These are phyloP conservation scores for Drosophila pseudoananassae DNA, from an alignment of 1,140 invertebrate species.

Conservation along the genomic window DNA sequence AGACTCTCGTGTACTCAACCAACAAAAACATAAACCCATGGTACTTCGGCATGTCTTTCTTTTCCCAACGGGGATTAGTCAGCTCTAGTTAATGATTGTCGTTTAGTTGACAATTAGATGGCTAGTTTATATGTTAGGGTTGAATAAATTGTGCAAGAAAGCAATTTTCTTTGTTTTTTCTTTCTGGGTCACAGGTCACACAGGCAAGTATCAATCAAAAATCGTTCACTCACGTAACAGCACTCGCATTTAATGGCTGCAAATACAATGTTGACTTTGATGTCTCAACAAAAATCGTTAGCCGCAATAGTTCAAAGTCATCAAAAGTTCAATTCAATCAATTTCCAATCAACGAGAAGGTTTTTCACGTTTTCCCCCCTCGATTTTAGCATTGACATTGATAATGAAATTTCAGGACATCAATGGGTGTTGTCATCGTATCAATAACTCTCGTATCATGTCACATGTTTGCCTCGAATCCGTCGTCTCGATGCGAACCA, in stretches of 20 bases:
- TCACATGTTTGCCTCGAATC: conserved; percentile 11
- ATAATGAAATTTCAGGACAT: conserved; percentile 73
- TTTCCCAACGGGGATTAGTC: conserved; percentile 17
- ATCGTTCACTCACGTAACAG: conserved; percentile 16
- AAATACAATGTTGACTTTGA: conserved; percentile 65
- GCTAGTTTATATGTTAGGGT: conserved; percentile 19
- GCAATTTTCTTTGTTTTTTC: conserved; percentile 7
- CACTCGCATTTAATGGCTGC: conserved; percentile 20
- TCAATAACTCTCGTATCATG: conserved; percentile 52
- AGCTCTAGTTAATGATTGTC: conserved; percentile 40
- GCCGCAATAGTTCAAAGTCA: conserved; percentile 67
- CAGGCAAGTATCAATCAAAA: conserved; percentile 46
- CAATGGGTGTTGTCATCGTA: conserved; percentile 42
- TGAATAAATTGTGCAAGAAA: not conserved
- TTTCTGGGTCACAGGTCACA: conserved; percentile 23
- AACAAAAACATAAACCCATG: conserved; percentile 20
- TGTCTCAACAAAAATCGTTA: conserved; percentile 40
- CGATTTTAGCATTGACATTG: conserved; percentile 64
- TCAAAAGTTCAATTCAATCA: conserved; percentile 81
- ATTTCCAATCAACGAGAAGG: conserved; percentile 60
- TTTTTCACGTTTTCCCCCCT: not conserved
- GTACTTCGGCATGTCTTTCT: not conserved
- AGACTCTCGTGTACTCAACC: conserved; percentile 24
- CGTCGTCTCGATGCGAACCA: not conserved
- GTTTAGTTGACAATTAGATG: conserved; percentile 54